Conservation (phyloP, 2,113 vertebrate species). For the Ictidomys tridecemlineatus region DNA sequence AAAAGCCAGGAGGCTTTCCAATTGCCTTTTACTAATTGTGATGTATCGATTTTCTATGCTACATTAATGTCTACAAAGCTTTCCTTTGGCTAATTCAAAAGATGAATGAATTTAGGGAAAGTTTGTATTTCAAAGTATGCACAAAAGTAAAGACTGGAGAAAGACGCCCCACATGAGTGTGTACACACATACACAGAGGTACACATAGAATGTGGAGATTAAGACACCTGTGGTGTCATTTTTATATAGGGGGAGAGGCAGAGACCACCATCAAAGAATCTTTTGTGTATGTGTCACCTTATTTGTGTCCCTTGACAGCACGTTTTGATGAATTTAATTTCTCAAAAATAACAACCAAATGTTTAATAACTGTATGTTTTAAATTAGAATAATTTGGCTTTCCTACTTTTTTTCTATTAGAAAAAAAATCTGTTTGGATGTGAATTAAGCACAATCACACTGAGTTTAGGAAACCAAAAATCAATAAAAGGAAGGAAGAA, state of each 20-base stretch:
- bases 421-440: background rate
- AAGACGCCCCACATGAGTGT: background rate
- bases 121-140: conserved; percentile 57
- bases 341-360: background rate
- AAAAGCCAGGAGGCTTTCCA: conserved; percentile 65
- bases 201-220: background rate
- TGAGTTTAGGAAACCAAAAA: background rate
- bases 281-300: background rate
- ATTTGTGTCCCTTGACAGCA: background rate
- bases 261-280: background rate
- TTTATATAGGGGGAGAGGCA: background rate
- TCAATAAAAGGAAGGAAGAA: background rate
- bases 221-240: background rate
- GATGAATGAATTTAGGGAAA: conserved; percentile 78
- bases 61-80: conserved; percentile 66
- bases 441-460: background rate
- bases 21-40: conserved; percentile 77
- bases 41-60: conserved; percentile 77
- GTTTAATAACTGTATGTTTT: conserved; percentile 27
- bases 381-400: conserved; percentile 32
- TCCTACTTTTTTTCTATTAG: conserved; percentile 44
- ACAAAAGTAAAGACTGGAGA: conserved; percentile 54
- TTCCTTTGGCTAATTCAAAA: conserved; percentile 73
- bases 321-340: background rate
- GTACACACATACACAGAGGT: background rate